These are phyloP conservation scores for Watsonalla binaria DNA, from an alignment of 2,888 invertebrate genomes.

Conservation along the genomic window DNA sequence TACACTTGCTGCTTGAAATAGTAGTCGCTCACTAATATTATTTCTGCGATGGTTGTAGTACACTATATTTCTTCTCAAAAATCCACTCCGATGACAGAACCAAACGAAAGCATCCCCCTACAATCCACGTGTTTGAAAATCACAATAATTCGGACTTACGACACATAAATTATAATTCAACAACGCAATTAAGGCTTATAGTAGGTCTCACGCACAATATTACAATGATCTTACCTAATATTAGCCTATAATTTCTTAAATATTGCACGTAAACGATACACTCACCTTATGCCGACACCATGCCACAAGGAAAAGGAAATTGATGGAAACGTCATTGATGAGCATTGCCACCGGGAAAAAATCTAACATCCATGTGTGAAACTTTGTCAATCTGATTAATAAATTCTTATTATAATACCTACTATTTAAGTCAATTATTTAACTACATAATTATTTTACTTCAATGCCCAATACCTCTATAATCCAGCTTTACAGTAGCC, in stretches of 20 bases:
- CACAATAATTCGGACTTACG: constrained; percentile 8
- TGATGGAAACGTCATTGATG: constrained; percentile 4
- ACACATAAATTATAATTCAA: constrained; percentile 4
- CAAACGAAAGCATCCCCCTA: not conserved
- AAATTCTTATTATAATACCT: too few relatives aligned
- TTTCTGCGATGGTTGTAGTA: too few relatives aligned
- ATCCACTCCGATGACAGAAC: constrained; percentile 7
- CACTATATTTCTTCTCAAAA: constrained; percentile 3
- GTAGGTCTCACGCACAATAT: constrained; percentile 19
- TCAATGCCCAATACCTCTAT: too few relatives aligned
- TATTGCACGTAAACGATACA: constrained; percentile 39
- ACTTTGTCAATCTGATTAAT: too few relatives aligned
- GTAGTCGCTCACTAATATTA: too few relatives aligned
- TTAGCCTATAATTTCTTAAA: constrained; percentile 29
- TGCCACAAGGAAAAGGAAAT: constrained; percentile 73
- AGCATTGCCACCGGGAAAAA: constrained; percentile 1
- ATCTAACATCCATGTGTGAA: too few relatives aligned
- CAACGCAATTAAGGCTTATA: constrained; percentile 7
- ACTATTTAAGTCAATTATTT: too few relatives aligned
- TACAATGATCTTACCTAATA: constrained; percentile 13
- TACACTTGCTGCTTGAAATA: not conserved
- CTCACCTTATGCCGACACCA: constrained; percentile 77
- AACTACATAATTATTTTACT: too few relatives aligned
- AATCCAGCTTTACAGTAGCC: too few relatives aligned
- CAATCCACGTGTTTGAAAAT: constrained; percentile 18